Conservation (phyloP, 1,140 invertebrate genomes). For the Hyles euphorbiae region DNA sequence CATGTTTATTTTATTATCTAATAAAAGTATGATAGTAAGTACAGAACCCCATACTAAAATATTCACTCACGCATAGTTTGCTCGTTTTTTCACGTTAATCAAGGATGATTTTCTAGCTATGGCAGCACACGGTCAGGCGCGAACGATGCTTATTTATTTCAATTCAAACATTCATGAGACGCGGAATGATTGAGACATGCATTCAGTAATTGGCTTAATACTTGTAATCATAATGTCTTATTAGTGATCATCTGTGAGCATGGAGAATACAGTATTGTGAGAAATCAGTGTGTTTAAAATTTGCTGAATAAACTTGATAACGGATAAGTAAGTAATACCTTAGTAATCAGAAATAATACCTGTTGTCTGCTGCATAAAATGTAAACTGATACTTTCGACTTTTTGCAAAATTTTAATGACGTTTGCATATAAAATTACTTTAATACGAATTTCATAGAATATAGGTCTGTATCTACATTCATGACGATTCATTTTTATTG, state of each 20-base stretch:
- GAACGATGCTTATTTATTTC: slow-evolving; percentile 36
- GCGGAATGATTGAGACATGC: slow-evolving; percentile 8
- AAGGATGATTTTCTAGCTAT: slow-evolving; percentile 31
- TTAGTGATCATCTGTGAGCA: not conserved
- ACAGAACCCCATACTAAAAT: slow-evolving; percentile 13
- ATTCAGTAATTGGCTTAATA: not conserved
- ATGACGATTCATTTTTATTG: no score
- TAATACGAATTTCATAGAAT: no score
- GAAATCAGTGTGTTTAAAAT: not conserved
- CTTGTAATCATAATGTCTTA: not conserved
- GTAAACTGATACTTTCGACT: no score
- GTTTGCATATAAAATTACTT: no score
- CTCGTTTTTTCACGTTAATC: slow-evolving; percentile 13
- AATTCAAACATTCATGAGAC: slow-evolving; percentile 33
- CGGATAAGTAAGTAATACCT: not conserved
- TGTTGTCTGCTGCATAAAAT: no score
- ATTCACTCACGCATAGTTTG: slow-evolving; percentile 11
- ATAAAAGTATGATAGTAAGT: not conserved
- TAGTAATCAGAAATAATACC: no score
- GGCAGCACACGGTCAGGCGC: slow-evolving; percentile 25
- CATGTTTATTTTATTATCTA: no score
- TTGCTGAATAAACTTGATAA: not conserved
- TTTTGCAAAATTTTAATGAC: no score
- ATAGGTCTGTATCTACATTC: no score
- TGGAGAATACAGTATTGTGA: not conserved